Conservation (phyloP, 2,888 invertebrate species). For the Elmis aenea region DNA sequence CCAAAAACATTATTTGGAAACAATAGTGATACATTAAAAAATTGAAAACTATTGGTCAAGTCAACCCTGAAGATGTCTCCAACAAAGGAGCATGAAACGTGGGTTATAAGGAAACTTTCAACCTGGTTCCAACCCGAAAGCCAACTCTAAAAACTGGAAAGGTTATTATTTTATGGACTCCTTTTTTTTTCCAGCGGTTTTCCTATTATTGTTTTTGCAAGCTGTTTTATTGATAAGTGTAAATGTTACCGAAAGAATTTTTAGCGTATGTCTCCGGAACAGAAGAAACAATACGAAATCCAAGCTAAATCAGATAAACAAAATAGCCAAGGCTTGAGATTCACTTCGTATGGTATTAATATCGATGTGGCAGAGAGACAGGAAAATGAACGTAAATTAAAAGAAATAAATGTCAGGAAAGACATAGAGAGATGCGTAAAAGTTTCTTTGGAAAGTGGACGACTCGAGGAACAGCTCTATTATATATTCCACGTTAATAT, state of each 20-base stretch:
- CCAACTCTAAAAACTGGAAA: no score
- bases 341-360: constrained; percentile 34
- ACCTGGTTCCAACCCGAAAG: no score
- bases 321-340: constrained; percentile 24
- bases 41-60: no score
- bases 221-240: no score
- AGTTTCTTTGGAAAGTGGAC: constrained; percentile 7
- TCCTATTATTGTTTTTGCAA: no score
- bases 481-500: constrained; percentile 42
- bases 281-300: constrained; percentile 29
- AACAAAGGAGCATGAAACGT: no score
- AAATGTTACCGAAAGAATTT: background rate
- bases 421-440: constrained; percentile 14
- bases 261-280: constrained; percentile 20
- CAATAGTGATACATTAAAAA: no score
- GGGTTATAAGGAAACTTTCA: no score
- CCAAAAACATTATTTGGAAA: no score
- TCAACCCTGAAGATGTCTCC: no score
- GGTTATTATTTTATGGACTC: no score
- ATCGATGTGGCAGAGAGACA: constrained; percentile 23
- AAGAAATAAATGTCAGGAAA: constrained; percentile 18
- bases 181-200: no score
- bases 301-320: constrained; percentile 31
- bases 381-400: constrained; percentile 15
- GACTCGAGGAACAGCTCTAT: constrained; percentile 28